Percentiles rank a stretch among this genome's conserved stretches.
These are phyloP conservation scores for Leptosomus discolor DNA, from an alignment of 2,113 vertebrate species.

Conservation along the genomic window DNA sequence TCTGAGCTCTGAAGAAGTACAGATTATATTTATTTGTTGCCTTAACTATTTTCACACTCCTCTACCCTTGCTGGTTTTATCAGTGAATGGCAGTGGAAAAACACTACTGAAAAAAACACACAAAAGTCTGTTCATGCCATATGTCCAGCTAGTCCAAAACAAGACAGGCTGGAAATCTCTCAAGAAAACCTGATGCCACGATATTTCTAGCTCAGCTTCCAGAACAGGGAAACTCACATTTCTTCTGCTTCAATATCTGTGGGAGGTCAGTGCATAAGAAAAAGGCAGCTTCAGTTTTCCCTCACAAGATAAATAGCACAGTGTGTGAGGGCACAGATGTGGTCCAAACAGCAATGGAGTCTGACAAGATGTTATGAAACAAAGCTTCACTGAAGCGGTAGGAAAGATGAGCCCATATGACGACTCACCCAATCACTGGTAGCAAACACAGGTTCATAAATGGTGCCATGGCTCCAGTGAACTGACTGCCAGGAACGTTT, in stretches of 20 bases:
- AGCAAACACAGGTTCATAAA: background rate
- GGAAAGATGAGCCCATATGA: background rate
- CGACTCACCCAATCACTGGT: too few relatives aligned
- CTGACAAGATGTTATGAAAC: background rate
- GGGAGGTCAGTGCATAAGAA: background rate
- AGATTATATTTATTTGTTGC: background rate
- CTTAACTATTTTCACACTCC: background rate
- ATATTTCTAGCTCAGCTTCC: background rate
- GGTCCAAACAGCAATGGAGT: too few relatives aligned
- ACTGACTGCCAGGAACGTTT: background rate
- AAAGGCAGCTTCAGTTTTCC: background rate
- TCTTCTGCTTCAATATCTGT: background rate
- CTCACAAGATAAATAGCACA: background rate
- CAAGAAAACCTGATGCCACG: background rate
- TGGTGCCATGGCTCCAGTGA: background rate
- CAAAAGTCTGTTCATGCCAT: background rate
- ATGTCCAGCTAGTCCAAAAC: background rate
- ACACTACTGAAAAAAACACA: background rate
- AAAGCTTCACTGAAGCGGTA: background rate
- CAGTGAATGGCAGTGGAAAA: background rate
- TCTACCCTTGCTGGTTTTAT: background rate
- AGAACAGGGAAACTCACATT: background rate
- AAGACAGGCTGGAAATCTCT: background rate
- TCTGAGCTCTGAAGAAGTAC: background rate
- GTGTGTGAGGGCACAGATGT: background rate